Base-by-base conservation (phyloP, 2,113 vertebrate species). In the Chaetodon auriga region DNA sequence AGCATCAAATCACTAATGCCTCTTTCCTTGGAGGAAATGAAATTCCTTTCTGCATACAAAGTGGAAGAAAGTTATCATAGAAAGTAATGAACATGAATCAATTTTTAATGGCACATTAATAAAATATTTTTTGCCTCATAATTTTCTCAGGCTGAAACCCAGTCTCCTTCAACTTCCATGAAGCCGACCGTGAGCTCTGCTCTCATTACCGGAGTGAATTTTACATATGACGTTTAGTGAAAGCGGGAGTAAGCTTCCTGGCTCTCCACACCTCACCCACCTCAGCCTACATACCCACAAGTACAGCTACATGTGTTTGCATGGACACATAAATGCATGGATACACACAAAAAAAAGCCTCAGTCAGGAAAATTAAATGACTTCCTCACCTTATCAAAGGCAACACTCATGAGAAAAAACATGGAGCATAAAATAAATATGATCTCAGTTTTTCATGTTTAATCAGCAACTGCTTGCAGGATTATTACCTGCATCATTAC, bases 61-160 rank as follows among this genome's bases (percentile, higher is more conserved):
- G 76, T 83, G 78, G 87, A 73, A 76, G 80, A 80, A 85, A 84
- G 86, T 91, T 89, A 89, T 91, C 87, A 87, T 73, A 82, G 60
- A 87, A 89, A 88, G 77, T 90, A 91, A 93, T 92, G 89, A 92
- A 90, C 58, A 48, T 61, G 60, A 91, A 92, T 95, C 46, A n/a
- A 94, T 93, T 91, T 94, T 94, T 95, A 94, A 94, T 91, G 81
- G 71, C 25, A 70, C 82, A 92, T 94, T 93, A 91, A 93, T 93
- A 93, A 91, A 90, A 90, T 83, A 93, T 92, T 78, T 87, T 84
- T 90, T 64, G 71, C 83, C 74, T 86, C 68, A 51, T 87, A 45
- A 89, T 91, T 92, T 91, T 88, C 83, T 83, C 35, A 80, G 86
- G 84, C 74, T 64, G 64, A 82, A 90, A 79, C 61, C 2, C 49